phyloP scores from a whole-genome alignment of 2,888 invertebrate genomes.

The Caenorhabditis panamensis region DNA sequence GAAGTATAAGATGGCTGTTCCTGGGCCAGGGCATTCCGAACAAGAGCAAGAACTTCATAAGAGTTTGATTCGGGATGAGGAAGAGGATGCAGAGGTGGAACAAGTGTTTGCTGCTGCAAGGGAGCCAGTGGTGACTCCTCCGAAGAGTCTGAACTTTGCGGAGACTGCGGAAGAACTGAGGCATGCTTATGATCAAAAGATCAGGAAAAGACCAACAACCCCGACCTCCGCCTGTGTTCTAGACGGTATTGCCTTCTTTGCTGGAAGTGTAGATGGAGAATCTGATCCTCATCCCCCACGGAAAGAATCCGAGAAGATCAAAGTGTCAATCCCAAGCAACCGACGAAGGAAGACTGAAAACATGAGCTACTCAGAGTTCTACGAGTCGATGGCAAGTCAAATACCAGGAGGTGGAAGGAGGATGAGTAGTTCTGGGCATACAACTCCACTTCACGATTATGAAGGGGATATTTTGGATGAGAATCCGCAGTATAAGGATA shows the following conservation, averaged over 20 bases:
- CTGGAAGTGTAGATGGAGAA: slow-evolving; percentile 32
- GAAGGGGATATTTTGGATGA: slow-evolving; percentile 77
- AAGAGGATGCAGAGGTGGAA: slow-evolving; percentile 65
- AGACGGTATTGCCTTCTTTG: slow-evolving; percentile 65
- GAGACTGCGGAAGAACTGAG: slow-evolving; percentile 65
- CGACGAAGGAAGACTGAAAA: slow-evolving; percentile 51
- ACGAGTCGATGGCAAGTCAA: slow-evolving; percentile 72
- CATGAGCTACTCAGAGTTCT: slow-evolving; percentile 75
- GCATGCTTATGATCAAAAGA: slow-evolving; percentile 69
- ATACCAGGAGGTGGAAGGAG: slow-evolving; percentile 60
- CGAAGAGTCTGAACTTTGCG: slow-evolving; percentile 48
- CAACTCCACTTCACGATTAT: slow-evolving; percentile 66
- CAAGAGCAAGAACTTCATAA: slow-evolving; percentile 79
- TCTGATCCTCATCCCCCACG: slow-evolving; percentile 17
- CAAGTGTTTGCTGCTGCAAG: slow-evolving; percentile 30
- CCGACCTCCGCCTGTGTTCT: slow-evolving; percentile 69
- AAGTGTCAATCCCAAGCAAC: slow-evolving; percentile 67
- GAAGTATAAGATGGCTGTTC: slow-evolving; percentile 79
- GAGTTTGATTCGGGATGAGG: slow-evolving; percentile 72
- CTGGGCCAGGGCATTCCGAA: slow-evolving; percentile 78
- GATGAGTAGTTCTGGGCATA: slow-evolving; percentile 58
- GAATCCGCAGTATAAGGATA: slow-evolving; percentile 74
- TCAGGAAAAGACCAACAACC: slow-evolving; percentile 76
- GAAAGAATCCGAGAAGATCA: slow-evolving; percentile 61
- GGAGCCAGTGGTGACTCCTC: slow-evolving; percentile 36